Conservation (phyloP, 2,113 vertebrate species). For the Mus musculus region GRCm39 chrX:115932501-115933000, state of each 20-base stretch:
- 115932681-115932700: conserved; percentile 36
- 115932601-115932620: conserved; percentile 57
- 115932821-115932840: neutral
- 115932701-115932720: conserved; percentile 28
- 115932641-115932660: conserved; percentile 18
- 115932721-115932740: conserved; percentile 21
- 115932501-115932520: conserved; percentile 21
- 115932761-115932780: neutral
- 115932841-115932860: neutral
- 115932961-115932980: neutral
- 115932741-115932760: neutral
- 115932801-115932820: neutral
- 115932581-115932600: conserved; percentile 43
- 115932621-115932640: conserved; percentile 57
- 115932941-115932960: neutral
- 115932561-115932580: conserved; percentile 39
- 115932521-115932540: conserved; percentile 57
- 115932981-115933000: neutral
- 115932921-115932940: neutral
- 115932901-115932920: neutral
- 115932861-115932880: neutral
- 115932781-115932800: neutral
- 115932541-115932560: conserved; percentile 14
- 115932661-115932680: conserved; percentile 50
- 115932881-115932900: neutral